Evolutionary conservation across 2,113 vertebrate genomes (phyloP).

Genomic region (Ailuropoda melanoleuca): DNA sequence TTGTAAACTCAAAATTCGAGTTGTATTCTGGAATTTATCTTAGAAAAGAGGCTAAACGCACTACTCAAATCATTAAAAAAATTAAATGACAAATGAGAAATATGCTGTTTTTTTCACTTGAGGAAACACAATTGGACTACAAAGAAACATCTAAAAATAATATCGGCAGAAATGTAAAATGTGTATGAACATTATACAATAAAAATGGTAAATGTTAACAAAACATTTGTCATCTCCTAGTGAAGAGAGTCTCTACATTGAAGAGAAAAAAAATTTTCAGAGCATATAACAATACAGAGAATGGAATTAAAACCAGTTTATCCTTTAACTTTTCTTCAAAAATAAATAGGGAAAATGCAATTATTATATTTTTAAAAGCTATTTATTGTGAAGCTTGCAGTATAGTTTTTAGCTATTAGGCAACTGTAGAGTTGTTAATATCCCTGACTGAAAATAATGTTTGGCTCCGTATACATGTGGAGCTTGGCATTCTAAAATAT

Average conservation of each 20-base stretch:
- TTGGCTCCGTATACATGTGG: background rate
- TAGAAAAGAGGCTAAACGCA: constrained; percentile 69
- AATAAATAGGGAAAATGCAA: background rate
- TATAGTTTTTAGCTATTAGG: constrained; percentile 12
- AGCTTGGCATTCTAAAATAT: constrained; percentile 43
- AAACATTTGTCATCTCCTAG: background rate
- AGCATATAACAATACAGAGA: background rate
- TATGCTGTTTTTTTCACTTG: background rate
- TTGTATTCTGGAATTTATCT: constrained; percentile 65
- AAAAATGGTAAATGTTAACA: background rate
- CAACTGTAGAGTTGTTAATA: constrained; percentile 7
- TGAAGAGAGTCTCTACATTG: background rate
- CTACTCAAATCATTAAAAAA: constrained; percentile 39
- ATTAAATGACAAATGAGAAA: background rate
- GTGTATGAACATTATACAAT: background rate
- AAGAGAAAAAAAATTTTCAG: constrained; percentile 16
- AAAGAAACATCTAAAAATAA: constrained; percentile 61
- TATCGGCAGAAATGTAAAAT: constrained; percentile 31
- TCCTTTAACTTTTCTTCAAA: background rate
- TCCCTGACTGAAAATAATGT: constrained; percentile 41
- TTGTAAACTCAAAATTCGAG: constrained; percentile 63
- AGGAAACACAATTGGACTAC: background rate
- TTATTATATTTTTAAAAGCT: constrained; percentile 32
- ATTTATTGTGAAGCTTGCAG: constrained; percentile 29
- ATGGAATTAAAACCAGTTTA: background rate